Evolutionary conservation across 2,113 vertebrate species (phyloP).

Genomic region (Buteo buteo): DNA sequence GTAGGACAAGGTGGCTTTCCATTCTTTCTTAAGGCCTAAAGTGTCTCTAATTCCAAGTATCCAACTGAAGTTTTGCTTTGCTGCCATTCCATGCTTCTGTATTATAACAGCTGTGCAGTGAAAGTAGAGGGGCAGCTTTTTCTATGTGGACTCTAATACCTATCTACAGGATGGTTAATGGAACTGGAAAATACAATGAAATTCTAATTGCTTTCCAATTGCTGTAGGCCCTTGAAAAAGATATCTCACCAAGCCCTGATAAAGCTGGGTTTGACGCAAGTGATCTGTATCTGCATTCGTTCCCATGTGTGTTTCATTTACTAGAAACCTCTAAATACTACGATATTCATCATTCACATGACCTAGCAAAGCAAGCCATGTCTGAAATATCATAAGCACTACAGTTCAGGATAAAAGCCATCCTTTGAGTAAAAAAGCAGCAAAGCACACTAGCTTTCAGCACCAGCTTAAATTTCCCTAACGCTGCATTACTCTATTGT

Average conservation of each 20-base stretch:
- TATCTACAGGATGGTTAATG: not conserved
- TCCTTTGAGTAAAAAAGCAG: conserved; percentile 1
- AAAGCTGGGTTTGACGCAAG: conserved; percentile 2
- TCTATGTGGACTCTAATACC: not conserved
- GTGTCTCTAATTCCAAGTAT: not conserved
- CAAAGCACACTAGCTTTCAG: conserved; percentile 15
- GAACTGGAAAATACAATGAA: not conserved
- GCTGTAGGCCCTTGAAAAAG: conserved; percentile 26
- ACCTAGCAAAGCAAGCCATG: conserved; percentile 5
- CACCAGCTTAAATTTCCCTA: conserved; percentile 1
- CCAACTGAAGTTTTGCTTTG: not conserved
- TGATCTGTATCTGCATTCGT: conserved; percentile 20
- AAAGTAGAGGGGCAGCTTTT: not conserved
- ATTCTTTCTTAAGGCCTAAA: not conserved
- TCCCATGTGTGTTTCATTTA: not conserved
- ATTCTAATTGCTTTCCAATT: conserved; percentile 22
- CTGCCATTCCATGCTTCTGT: not conserved
- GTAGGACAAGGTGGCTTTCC: not conserved
- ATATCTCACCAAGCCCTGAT: not conserved
- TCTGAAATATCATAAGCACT: conserved; percentile 28
- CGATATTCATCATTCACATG: conserved; percentile 34
- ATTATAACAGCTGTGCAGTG: rapidly evolving
- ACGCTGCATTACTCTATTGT: not conserved
- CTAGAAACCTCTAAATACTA: not conserved
- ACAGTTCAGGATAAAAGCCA: conserved; percentile 27